Evolutionary conservation across 2,888 invertebrate species (phyloP).

Genomic region (Folsomia manolachei): DNA sequence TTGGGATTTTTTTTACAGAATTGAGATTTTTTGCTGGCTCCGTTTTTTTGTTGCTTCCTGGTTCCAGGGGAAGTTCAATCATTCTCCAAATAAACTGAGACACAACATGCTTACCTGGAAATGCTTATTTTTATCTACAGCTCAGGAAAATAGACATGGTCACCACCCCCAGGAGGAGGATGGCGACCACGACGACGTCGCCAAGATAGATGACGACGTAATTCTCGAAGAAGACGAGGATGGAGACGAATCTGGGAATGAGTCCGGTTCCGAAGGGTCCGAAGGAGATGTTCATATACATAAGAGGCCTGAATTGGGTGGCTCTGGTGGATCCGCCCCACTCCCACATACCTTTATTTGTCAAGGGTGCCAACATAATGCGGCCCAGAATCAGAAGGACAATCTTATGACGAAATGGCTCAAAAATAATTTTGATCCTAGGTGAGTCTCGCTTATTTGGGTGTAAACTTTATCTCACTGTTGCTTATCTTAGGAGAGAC

Average conservation of each 20-base stretch:
- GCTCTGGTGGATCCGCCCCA: constrained; percentile 26
- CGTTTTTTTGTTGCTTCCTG: neutral
- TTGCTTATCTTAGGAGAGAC: constrained; percentile 31
- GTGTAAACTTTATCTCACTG: no score
- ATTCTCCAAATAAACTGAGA: neutral
- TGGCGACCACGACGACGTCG: constrained; percentile 21
- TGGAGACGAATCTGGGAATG: constrained; percentile 31
- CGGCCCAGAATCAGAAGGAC: constrained; percentile 43
- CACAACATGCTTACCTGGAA: no score
- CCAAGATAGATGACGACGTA: neutral
- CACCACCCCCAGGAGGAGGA: constrained; percentile 26
- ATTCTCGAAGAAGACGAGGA: constrained; percentile 12
- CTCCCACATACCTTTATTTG: constrained; percentile 40
- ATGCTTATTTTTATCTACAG: no score
- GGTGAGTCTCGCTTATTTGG: constrained; percentile 21
- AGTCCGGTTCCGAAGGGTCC: constrained; percentile 42
- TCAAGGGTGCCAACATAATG: constrained; percentile 45
- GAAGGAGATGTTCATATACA: constrained; percentile 27
- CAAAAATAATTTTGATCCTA: constrained; percentile 45
- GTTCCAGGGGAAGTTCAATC: neutral
- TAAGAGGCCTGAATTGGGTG: constrained; percentile 18
- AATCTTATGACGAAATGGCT: constrained; percentile 48
- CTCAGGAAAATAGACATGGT: no score
- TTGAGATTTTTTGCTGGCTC: neutral
- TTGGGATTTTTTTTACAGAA: no score